Evolutionary conservation across 2,113 vertebrate genomes (phyloP).

Genomic region (Callionymus lyra): DNA sequence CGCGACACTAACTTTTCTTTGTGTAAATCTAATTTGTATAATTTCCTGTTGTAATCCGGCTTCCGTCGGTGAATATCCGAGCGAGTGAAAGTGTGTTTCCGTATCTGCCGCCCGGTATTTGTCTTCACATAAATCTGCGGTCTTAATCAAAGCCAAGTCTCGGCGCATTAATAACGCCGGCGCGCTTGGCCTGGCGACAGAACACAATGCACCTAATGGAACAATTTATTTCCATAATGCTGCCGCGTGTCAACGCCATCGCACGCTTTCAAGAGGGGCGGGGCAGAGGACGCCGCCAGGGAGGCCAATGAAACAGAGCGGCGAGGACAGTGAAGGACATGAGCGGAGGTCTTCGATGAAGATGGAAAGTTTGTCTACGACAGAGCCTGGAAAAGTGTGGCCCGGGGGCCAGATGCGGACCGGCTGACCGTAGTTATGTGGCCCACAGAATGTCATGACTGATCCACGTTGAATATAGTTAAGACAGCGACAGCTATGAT

Average conservation of each 20-base stretch:
- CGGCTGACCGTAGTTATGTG: too few relatives aligned
- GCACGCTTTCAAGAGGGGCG: conserved; percentile 2
- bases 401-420: too few relatives aligned
- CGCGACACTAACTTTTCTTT: too few relatives aligned
- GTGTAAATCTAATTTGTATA: too few relatives aligned
- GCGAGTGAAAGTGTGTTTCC: conserved; percentile 8
- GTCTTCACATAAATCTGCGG: conserved; percentile 53
- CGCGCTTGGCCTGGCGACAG: conserved; percentile 42
- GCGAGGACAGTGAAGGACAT: conserved; percentile 21
- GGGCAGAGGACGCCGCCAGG: background rate
- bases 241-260: conserved; percentile 36
- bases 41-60: too few relatives aligned
- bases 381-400: too few relatives aligned
- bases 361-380: too few relatives aligned
- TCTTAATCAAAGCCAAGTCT: conserved; percentile 53
- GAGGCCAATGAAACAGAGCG: background rate
- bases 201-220: conserved; percentile 59
- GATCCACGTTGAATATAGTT: too few relatives aligned
- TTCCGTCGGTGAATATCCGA: background rate
- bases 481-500: too few relatives aligned
- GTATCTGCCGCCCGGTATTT: conserved; percentile 9
- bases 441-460: too few relatives aligned
- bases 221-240: conserved; percentile 66
- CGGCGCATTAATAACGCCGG: conserved; percentile 52
- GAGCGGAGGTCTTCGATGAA: conserved; percentile 8